Evolutionary conservation across 2,888 invertebrate genomes (phyloP).

Genomic region (Tethea ocularis): DNA sequence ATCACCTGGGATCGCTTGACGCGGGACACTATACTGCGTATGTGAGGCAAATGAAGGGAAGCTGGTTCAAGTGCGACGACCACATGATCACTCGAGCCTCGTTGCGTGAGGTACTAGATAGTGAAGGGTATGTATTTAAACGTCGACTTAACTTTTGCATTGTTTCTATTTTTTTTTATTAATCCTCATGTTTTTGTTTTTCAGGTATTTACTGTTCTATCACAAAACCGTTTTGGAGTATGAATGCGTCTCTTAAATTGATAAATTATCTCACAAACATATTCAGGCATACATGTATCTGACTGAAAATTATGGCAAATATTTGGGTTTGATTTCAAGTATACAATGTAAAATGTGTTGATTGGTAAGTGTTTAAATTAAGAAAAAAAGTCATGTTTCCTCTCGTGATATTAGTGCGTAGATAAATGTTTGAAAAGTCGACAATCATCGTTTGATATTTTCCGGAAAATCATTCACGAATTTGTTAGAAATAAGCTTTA

Average conservation of each 20-base stretch:
- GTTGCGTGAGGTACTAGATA: conserved; percentile 95
- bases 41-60: conserved; percentile 95
- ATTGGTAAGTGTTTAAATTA: conserved; percentile 25
- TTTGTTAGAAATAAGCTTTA: conserved; percentile 75
- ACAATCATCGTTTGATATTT: conserved; percentile 51
- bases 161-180: conserved; percentile 12
- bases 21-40: conserved; percentile 98
- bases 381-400: conserved; percentile 58
- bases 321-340: conserved; percentile 25
- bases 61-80: conserved; percentile 99
- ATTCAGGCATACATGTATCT: conserved; percentile 16
- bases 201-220: conserved; percentile 96
- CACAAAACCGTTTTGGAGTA: conserved; percentile 98
- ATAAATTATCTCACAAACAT: conserved; percentile 14
- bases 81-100: conserved; percentile 95
- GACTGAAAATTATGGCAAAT: conserved; percentile 32
- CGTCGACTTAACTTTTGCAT: conserved; percentile 14
- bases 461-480: conserved; percentile 65
- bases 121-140: conserved; percentile 91
- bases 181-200: conserved; percentile 60
- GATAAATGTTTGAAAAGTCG: conserved; percentile 48
- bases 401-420: conserved; percentile 77
- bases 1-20: conserved; percentile 96
- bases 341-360: conserved; percentile 21
- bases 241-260: conserved; percentile 70